Percentiles rank a stretch among this genome's conserved stretches.
phyloP scores from a whole-genome alignment of 2,888 invertebrate genomes.

The Chromoteleia sp. region DNA sequence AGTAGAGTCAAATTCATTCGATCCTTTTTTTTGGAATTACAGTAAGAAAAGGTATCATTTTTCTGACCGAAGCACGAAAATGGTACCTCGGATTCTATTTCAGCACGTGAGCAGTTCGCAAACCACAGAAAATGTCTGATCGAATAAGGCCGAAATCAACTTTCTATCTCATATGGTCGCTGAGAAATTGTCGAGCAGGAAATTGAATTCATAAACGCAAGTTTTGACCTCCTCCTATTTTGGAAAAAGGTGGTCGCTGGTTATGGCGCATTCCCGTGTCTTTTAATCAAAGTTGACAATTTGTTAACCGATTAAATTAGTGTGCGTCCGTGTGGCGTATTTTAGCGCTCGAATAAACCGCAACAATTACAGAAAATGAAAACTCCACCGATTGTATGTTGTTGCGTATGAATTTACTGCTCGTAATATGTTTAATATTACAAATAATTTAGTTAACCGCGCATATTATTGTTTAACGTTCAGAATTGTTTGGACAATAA shows the following conservation, averaged over 20 bases:
- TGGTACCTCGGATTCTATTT: constrained; percentile 54
- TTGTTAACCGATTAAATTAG: constrained; percentile 7
- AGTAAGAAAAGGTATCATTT: constrained; percentile 59
- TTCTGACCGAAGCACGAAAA: constrained; percentile 49
- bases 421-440: constrained; percentile 29
- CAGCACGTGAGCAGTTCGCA: constrained; percentile 47
- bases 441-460: constrained; percentile 24
- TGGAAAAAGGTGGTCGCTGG: too few species aligned
- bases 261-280: not conserved
- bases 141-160: constrained; percentile 61
- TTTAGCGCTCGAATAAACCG: too few species aligned
- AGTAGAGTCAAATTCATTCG: constrained; percentile 51
- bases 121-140: constrained; percentile 61
- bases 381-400: not conserved
- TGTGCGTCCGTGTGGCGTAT: too few species aligned
- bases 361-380: too few species aligned
- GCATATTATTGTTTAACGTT: constrained; percentile 7
- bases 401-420: constrained; percentile 12
- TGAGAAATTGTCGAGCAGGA: constrained; percentile 47
- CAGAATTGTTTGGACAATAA: constrained; percentile 13
- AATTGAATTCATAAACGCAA: constrained; percentile 60
- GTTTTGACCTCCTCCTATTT: constrained; percentile 17
- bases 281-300: constrained; percentile 4
- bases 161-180: constrained; percentile 44
- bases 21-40: constrained; percentile 30